Conservation (phyloP, 2,797 vertebrate genomes). For the Agapornis canus region DNA sequence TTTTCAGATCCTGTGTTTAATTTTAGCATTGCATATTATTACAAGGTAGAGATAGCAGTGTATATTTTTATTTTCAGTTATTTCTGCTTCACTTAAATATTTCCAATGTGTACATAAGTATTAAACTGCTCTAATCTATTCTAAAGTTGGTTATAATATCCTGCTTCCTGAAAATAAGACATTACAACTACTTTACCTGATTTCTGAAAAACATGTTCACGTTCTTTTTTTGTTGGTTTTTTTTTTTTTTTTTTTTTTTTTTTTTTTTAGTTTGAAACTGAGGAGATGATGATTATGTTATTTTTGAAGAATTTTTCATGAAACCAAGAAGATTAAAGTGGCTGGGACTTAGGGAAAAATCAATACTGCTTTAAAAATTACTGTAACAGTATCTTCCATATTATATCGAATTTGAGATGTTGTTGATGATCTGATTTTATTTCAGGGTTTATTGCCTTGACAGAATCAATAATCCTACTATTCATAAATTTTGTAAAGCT, state of each 20-base stretch:
- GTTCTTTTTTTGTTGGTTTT: not conserved
- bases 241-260: too few species aligned
- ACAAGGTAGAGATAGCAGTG: not conserved
- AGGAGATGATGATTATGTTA: not conserved
- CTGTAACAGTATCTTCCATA: not conserved
- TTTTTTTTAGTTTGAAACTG: not conserved
- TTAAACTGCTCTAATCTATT: not conserved
- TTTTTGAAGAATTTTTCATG: not conserved
- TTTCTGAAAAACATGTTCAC: not conserved
- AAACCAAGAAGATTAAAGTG: not conserved
- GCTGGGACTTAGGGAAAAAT: not conserved
- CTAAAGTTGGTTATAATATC: not conserved
- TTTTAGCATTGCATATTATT: not conserved
- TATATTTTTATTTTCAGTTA: not conserved
- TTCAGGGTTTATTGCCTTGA: conserved; percentile 17
- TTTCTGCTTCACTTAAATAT: not conserved
- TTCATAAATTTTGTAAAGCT: conserved; percentile 16
- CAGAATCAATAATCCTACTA: conserved; percentile 14
- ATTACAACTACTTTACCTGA: not conserved
- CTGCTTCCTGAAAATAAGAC: not conserved
- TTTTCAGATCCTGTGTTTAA: not conserved
- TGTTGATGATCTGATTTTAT: conserved; percentile 22
- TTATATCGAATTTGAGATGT: not conserved
- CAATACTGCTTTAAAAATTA: conserved; percentile 1
- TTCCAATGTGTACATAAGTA: not conserved